These are phyloP conservation scores for Merluccius polli DNA, from an alignment of 2,797 vertebrate genomes.

Conservation along the genomic window DNA sequence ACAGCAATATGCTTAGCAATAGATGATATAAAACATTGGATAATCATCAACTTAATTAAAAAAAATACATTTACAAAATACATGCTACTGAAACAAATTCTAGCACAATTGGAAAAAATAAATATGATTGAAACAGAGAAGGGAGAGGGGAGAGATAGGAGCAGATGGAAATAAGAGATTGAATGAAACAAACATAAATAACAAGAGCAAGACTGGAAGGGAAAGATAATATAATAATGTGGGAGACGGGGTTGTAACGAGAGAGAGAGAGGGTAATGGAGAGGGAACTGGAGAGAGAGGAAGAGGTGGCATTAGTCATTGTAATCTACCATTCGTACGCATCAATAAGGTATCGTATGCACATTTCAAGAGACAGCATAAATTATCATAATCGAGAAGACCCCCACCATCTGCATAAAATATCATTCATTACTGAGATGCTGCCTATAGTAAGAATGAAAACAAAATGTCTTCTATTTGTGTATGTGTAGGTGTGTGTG, in stretches of 20 bases:
- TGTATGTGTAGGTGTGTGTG: neutral
- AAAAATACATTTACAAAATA: neutral
- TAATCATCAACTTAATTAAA: no score
- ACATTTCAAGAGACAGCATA: slow-evolving; percentile 18
- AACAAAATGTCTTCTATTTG: neutral
- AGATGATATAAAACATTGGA: neutral
- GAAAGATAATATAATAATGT: neutral
- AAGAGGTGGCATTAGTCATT: slow-evolving; percentile 56
- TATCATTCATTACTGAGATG: neutral
- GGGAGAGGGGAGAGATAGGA: slow-evolving; percentile 12
- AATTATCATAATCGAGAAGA: slow-evolving; percentile 43
- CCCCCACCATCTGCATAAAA: slow-evolving; percentile 34
- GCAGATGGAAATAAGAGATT: slow-evolving; percentile 26
- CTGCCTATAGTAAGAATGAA: neutral
- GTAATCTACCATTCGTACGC: slow-evolving; percentile 35
- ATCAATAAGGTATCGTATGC: slow-evolving; percentile 15
- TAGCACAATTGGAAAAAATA: neutral
- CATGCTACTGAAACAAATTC: slow-evolving; percentile 5
- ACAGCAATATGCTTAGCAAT: neutral
- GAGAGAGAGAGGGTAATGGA: slow-evolving; percentile 26
- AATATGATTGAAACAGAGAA: slow-evolving; percentile 3
- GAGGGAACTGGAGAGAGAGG: slow-evolving; percentile 27
- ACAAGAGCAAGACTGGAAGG: neutral
- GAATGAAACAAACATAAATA: neutral
- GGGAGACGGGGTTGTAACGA: neutral